Evolutionary conservation across 2,888 invertebrate species (phyloP).

Genomic region (Glaucopsyche alexis): DNA sequence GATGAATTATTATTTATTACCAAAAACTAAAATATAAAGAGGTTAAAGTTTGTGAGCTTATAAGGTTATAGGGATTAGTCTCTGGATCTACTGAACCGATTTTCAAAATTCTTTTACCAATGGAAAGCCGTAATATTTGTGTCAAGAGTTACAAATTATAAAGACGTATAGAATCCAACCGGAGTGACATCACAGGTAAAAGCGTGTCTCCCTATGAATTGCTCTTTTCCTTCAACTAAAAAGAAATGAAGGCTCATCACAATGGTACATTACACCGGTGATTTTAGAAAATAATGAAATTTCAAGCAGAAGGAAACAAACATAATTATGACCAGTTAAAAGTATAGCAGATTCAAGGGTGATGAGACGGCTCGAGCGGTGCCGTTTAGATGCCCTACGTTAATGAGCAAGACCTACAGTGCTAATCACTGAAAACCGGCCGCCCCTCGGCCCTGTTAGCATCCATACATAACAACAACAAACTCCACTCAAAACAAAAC

Average conservation of each 20-base stretch:
- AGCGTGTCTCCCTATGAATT: not conserved
- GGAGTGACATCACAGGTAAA: not conserved
- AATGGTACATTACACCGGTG: not conserved
- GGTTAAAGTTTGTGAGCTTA: no score
- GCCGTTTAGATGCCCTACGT: slow-evolving; percentile 67
- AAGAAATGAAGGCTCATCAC: not conserved
- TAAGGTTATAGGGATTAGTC: no score
- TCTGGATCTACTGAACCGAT: no score
- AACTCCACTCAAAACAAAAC: slow-evolving; percentile 42
- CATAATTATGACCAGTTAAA: slow-evolving; percentile 26
- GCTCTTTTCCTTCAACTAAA: not conserved
- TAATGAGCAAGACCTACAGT: slow-evolving; percentile 74
- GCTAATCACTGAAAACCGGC: slow-evolving; percentile 76
- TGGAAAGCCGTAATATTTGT: no score
- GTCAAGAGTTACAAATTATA: no score
- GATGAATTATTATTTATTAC: no score
- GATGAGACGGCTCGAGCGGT: slow-evolving; percentile 50
- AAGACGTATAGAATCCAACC: no score
- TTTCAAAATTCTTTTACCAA: no score
- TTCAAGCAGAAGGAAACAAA: not conserved
- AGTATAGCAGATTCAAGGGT: slow-evolving; percentile 41
- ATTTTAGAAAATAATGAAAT: not conserved
- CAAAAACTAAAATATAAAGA: no score
- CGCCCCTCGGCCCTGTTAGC: slow-evolving; percentile 57
- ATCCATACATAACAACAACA: slow-evolving; percentile 36